These are phyloP conservation scores for Saguinus oedipus DNA, from an alignment of 2,797 vertebrate genomes.

Conservation along the genomic window DNA sequence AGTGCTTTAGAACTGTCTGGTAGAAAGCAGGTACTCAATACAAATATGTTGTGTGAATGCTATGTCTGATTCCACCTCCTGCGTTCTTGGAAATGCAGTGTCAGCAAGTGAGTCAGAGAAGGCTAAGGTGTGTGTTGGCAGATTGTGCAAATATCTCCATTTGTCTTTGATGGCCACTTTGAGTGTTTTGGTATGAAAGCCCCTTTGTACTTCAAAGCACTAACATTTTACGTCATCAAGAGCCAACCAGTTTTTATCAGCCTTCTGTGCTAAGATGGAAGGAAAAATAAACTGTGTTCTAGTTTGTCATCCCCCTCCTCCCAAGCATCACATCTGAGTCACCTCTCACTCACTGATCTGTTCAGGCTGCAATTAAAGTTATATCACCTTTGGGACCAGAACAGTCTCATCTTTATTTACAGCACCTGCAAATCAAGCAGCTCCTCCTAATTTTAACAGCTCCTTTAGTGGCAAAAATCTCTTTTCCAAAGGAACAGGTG, in stretches of 20 bases:
- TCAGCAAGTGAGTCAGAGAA: neutral
- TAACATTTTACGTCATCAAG: neutral
- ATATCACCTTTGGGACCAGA: slow-evolving; percentile 65
- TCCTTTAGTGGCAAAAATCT: slow-evolving; percentile 47
- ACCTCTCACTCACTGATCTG: slow-evolving; percentile 56
- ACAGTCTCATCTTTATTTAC: slow-evolving; percentile 73
- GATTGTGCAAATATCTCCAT: neutral
- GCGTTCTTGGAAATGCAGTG: neutral
- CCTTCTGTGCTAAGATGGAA: neutral
- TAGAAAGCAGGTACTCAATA: neutral
- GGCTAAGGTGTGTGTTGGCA: neutral
- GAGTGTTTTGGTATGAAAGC: neutral
- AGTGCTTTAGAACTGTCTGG: neutral
- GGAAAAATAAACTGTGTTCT: slow-evolving; percentile 12
- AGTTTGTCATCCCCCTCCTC: neutral
- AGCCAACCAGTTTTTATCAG: slow-evolving; percentile 20
- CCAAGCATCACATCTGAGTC: slow-evolving; percentile 32
- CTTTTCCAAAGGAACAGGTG: slow-evolving; percentile 39
- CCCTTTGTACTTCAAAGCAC: slow-evolving; percentile 12
- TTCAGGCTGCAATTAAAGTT: slow-evolving; percentile 68
- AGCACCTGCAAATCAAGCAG: slow-evolving; percentile 53
- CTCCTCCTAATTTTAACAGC: slow-evolving; percentile 57
- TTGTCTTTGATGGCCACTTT: slow-evolving; percentile 34
- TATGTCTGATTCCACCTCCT: neutral
- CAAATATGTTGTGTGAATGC: neutral